Evolutionary conservation across 2,113 vertebrate genomes (phyloP).

Genomic region (Andinoacara biseriatus): DNA sequence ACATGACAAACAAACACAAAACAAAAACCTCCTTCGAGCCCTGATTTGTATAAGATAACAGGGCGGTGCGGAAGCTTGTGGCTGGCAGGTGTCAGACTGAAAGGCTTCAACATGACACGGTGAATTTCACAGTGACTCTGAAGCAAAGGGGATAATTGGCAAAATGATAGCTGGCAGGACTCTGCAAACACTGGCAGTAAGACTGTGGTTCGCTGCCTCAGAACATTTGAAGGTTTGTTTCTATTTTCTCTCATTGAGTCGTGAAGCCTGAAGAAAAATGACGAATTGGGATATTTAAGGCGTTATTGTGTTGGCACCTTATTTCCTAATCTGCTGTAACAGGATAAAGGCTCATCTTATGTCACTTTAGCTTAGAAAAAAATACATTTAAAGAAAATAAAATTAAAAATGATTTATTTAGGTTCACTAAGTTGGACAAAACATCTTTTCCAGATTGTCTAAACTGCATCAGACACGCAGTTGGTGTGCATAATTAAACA

Average conservation of each 20-base stretch:
- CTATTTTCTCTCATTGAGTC: not conserved
- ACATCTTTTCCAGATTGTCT: not conserved
- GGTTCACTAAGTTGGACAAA: not conserved
- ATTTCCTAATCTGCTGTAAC: not conserved
- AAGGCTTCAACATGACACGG: not conserved
- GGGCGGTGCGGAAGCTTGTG: not conserved
- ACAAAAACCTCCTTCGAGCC: not conserved
- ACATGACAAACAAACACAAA: not conserved
- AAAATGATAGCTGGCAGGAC: conserved; percentile 34
- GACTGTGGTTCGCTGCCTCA: conserved; percentile 40
- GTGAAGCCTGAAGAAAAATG: not conserved
- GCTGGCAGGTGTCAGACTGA: conserved; percentile 46
- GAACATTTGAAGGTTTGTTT: conserved; percentile 28
- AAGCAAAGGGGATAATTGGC: conserved; percentile 41
- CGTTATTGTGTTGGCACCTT: not conserved
- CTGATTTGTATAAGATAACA: not conserved
- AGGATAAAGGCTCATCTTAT: not conserved
- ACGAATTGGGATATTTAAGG: not conserved
- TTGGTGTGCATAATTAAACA: not conserved
- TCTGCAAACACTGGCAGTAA: conserved; percentile 32
- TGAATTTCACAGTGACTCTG: conserved; percentile 12
- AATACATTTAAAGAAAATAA: not conserved
- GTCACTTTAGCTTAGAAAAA: not conserved
- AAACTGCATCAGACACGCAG: not conserved
- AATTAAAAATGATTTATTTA: conserved; percentile 7